Conservation (phyloP, 1,140 invertebrate genomes). For the Cotesia glomerata region DNA sequence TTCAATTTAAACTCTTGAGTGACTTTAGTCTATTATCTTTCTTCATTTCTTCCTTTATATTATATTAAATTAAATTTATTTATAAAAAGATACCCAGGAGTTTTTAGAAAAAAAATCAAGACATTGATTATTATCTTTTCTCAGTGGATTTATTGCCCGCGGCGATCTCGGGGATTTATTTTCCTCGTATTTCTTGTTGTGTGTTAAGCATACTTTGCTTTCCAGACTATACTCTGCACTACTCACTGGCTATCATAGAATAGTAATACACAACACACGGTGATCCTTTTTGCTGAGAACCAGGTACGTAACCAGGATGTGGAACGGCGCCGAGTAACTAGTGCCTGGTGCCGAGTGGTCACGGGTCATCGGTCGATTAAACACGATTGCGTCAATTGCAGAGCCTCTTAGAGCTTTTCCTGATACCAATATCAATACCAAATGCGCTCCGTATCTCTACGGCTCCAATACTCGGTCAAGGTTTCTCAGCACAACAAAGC, state of each 20-base stretch:
- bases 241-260: background rate
- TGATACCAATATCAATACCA: background rate
- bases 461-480: constrained; percentile 18
- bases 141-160: no score
- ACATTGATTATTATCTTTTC: no score
- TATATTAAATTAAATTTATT: no score
- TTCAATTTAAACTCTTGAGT: no score
- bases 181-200: background rate
- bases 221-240: no score
- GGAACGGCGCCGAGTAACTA: constrained; percentile 9
- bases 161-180: no score
- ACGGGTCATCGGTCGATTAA: constrained; percentile 26
- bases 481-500: background rate
- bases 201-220: background rate
- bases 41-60: no score
- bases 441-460: background rate
- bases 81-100: no score
- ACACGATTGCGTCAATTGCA: constrained; percentile 7
- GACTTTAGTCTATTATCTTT: no score
- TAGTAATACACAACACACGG: background rate
- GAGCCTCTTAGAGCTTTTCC: background rate
- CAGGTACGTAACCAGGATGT: constrained; percentile 16
- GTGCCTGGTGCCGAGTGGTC: constrained; percentile 14
- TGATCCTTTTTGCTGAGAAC: background rate
- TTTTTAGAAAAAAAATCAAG: no score